Conservation (phyloP, 2,113 vertebrate species). For the Ochotona princeps region DNA sequence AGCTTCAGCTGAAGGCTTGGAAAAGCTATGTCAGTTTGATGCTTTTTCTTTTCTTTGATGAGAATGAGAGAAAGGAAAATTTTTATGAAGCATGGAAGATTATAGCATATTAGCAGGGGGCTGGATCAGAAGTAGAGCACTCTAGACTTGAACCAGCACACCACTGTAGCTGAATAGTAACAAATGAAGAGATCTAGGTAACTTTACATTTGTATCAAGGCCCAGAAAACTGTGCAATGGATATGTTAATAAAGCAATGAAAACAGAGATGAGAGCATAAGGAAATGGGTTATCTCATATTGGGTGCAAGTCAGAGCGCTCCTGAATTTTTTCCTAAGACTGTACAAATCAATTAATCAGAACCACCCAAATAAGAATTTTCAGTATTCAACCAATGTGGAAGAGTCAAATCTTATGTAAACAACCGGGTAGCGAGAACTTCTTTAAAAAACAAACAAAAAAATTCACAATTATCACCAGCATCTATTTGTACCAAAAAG, state of each 20-base stretch:
- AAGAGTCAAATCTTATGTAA: not conserved
- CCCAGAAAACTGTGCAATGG: not conserved
- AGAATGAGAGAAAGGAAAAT: not conserved
- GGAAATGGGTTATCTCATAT: not conserved
- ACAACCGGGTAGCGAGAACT: not conserved
- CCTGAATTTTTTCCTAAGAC: not conserved
- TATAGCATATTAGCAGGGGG: too few species aligned
- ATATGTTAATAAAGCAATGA: not conserved
- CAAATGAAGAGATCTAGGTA: not conserved
- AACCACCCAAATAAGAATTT: not conserved
- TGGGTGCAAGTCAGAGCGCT: not conserved
- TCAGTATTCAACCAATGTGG: not conserved
- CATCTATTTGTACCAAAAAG: not conserved
- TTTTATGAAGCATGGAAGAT: not conserved
- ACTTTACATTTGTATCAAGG: not conserved
- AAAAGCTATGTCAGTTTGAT: not conserved
- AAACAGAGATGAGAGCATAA: not conserved
- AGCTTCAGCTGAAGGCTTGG: not conserved
- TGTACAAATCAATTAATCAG: not conserved
- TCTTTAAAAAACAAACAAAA: not conserved
- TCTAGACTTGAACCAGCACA: too few species aligned
- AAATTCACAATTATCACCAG: not conserved
- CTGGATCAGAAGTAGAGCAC: too few species aligned
- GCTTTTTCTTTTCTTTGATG: not conserved
- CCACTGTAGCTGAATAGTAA: not conserved